Evolutionary conservation across 2,113 vertebrate genomes (phyloP).

Genomic region (Pagrus major): DNA sequence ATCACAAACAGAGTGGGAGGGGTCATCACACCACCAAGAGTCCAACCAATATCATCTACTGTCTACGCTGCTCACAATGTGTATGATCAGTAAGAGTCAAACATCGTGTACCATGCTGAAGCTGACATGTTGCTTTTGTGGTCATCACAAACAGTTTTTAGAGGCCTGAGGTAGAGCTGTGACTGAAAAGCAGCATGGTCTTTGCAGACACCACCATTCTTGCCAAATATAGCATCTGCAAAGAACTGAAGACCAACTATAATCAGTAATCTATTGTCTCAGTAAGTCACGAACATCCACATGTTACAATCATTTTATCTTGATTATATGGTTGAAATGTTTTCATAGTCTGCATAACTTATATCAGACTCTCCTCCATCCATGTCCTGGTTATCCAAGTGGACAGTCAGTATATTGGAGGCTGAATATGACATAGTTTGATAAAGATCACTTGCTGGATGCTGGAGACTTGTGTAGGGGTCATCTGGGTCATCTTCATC

Average conservation of each 20-base stretch:
- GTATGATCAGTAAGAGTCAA: neutral
- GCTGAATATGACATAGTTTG: neutral
- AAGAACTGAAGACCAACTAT: neutral
- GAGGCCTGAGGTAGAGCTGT: neutral
- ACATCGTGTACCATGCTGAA: neutral
- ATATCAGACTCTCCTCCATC: neutral
- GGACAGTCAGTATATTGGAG: no score
- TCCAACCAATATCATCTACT: no score
- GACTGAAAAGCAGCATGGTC: neutral
- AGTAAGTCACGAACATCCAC: no score
- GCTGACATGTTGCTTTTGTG: neutral
- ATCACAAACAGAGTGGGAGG: no score
- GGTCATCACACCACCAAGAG: no score
- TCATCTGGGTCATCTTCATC: neutral
- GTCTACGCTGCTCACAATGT: neutral
- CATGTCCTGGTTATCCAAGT: neutral
- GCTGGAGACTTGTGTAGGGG: neutral
- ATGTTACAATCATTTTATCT: neutral
- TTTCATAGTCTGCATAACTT: neutral
- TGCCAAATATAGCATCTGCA: no score
- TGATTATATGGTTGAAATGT: neutral
- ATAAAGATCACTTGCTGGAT: neutral
- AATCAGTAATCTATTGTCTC: neutral
- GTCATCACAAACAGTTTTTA: neutral
- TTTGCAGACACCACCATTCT: no score